Evolutionary conservation across 2,113 vertebrate genomes (phyloP).

Genomic region (Burhinus bistriatus): DNA sequence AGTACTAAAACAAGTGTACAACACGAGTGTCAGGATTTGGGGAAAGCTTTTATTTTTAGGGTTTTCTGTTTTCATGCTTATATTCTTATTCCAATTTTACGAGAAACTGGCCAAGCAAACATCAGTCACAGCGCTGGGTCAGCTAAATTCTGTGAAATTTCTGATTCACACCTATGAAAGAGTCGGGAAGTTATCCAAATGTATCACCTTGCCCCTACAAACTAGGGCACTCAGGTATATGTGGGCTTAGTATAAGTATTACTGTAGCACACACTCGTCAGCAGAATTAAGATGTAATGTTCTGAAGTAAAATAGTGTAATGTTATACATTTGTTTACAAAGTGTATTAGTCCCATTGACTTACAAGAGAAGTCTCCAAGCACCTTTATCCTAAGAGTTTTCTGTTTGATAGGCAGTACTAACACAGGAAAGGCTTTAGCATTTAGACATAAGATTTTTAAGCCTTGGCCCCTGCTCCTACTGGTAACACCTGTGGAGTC

Average conservation of each 20-base stretch:
- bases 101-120: background rate
- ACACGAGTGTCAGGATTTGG: background rate
- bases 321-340: background rate
- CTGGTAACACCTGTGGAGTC: background rate
- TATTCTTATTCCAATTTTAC: background rate
- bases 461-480: background rate
- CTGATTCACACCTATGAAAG: background rate
- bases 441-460: background rate
- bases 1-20: background rate
- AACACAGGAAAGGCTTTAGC: background rate
- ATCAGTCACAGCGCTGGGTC: background rate
- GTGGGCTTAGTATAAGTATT: background rate
- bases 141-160: background rate
- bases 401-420: background rate
- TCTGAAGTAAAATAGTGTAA: background rate
- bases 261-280: background rate
- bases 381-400: background rate
- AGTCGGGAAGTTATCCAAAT: background rate
- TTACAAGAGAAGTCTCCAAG: background rate
- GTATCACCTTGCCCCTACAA: background rate
- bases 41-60: background rate
- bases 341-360: background rate
- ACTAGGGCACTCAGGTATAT: rapidly evolving
- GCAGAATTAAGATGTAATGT: background rate
- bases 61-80: background rate